These are phyloP conservation scores for Tor tambroides DNA, from an alignment of 2,113 vertebrate species.

Conservation along the genomic window DNA sequence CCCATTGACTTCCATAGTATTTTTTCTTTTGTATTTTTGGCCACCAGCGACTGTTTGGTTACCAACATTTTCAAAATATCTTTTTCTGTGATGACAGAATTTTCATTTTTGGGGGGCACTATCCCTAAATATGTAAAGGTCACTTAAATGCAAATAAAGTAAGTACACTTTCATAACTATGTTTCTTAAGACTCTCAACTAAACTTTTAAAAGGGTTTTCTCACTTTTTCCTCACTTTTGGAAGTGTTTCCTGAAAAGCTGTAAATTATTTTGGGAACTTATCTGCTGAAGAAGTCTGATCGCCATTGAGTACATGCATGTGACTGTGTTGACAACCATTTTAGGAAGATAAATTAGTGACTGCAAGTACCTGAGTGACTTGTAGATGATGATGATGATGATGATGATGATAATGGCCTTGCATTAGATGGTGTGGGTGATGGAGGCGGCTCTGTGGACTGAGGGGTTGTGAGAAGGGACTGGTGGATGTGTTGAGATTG, in stretches of 20 bases:
- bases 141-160: too few species aligned
- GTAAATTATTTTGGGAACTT: background rate
- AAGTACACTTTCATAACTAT: too few species aligned
- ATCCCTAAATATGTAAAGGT: too few species aligned
- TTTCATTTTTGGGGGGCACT: too few species aligned
- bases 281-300: background rate
- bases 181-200: background rate
- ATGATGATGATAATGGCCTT: constrained; percentile 74
- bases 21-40: too few species aligned
- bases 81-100: too few species aligned
- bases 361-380: constrained; percentile 69
- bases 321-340: background rate
- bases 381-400: constrained; percentile 73
- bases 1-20: too few species aligned
- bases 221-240: too few species aligned
- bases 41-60: too few species aligned
- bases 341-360: background rate
- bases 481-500: constrained; percentile 71
- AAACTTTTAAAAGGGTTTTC: background rate
- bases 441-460: constrained; percentile 87
- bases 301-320: background rate
- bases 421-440: constrained; percentile 79
- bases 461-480: constrained; percentile 83
- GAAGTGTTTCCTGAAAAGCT: background rate
- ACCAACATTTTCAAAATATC: too few species aligned